Percentiles rank a stretch among this genome's conserved stretches.
Conservation (phyloP, 1,140 invertebrate species). For the Tetramorium simillimum region DNA sequence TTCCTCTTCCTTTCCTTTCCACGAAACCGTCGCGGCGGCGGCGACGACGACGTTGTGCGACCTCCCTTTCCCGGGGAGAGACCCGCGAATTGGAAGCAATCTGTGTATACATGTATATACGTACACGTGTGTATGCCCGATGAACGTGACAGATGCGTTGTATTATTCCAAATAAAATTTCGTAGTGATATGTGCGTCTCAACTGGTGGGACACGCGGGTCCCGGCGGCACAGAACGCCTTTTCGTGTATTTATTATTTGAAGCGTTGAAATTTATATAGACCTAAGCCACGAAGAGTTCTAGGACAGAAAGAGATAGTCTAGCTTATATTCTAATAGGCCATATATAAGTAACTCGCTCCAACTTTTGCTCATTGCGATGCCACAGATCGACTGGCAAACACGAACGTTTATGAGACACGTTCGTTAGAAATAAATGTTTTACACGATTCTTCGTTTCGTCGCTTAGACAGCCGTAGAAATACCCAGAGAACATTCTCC, state of each 20-base stretch:
- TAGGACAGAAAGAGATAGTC: not conserved
- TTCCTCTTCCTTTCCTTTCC: conserved; percentile 31
- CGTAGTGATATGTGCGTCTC: conserved; percentile 1
- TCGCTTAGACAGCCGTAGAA: conserved; percentile 47
- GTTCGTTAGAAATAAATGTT: conserved; percentile 63
- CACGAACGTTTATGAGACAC: conserved; percentile 56
- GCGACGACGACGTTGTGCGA: conserved; percentile 19
- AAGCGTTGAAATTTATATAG: conserved; percentile 53
- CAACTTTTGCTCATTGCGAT: conserved; percentile 30
- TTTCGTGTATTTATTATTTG: conserved; percentile 36
- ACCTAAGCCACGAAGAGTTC: conserved; percentile 6
- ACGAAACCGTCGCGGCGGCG: not conserved
- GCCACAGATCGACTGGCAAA: not conserved
- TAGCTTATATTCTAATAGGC: conserved; percentile 1
- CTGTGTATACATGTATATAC: conserved; percentile 70
- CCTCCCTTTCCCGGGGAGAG: conserved; percentile 44
- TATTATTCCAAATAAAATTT: conserved; percentile 69
- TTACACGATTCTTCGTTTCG: not conserved
- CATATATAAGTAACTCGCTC: not conserved
- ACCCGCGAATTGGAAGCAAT: conserved; percentile 55
- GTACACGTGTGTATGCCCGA: conserved; percentile 60
- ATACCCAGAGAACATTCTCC: not conserved
- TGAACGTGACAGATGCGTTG: conserved; percentile 39
- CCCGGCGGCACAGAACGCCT: not conserved
- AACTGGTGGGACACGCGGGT: not conserved